Conservation (phyloP, 2,888 invertebrate species). For the Ditylenchus weischeri region DNA sequence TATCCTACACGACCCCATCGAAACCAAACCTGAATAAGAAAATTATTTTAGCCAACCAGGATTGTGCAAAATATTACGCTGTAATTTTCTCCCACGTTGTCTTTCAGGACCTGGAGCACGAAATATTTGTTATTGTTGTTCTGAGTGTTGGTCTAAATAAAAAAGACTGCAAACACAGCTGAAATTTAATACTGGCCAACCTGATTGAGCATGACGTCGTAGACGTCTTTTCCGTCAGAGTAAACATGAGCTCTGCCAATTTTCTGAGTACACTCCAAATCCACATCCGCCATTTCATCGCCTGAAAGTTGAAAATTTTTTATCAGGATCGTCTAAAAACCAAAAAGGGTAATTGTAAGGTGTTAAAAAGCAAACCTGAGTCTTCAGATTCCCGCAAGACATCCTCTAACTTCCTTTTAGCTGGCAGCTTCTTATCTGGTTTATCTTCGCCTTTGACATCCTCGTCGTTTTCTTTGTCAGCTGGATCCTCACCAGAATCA, state of each 20-base stretch:
- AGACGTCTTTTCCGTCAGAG: conserved; percentile 59
- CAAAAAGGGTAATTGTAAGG: neutral
- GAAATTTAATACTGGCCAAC: conserved; percentile 35
- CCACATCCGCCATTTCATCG: conserved; percentile 59
- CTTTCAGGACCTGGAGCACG: conserved; percentile 63
- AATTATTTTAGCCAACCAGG: too few species aligned
- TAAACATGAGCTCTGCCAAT: conserved; percentile 59
- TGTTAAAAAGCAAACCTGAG: neutral
- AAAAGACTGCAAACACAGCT: neutral
- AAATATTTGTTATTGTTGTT: conserved; percentile 66
- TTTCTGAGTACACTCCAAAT: conserved; percentile 58
- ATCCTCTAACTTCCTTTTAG: conserved; percentile 4
- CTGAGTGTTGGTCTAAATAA: conserved; percentile 62
- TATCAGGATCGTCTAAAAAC: neutral
- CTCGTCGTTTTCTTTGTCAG: neutral
- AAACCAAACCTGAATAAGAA: conserved; percentile 60
- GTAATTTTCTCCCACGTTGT: conserved; percentile 57
- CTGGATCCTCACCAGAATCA: neutral
- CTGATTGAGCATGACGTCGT: conserved; percentile 64
- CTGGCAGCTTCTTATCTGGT: neutral
- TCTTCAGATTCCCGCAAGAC: neutral
- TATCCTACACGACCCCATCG: conserved; percentile 66
- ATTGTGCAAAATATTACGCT: conserved; percentile 7
- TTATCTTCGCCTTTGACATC: conserved; percentile 1
- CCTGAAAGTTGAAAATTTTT: too few species aligned